phyloP scores from a whole-genome alignment of 2,113 vertebrate species.

The Syrrhaptes paradoxus region DNA sequence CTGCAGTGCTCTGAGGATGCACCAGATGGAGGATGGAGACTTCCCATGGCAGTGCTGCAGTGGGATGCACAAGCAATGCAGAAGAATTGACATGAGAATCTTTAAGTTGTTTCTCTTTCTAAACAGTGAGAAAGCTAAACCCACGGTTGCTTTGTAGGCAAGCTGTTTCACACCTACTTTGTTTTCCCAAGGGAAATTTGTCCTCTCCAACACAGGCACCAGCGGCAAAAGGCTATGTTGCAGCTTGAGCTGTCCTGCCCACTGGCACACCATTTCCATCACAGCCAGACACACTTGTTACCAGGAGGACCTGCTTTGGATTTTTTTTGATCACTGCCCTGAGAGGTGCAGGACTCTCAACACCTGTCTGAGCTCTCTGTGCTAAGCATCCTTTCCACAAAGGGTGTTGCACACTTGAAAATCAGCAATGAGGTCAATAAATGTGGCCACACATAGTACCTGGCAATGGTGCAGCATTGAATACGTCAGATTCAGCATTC shows the following conservation, averaged over 20 bases:
- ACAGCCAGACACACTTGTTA: background rate
- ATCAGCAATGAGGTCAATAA: background rate
- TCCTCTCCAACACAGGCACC: background rate
- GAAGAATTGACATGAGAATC: background rate
- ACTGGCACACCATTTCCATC: background rate
- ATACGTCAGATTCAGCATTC: background rate
- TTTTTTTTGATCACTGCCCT: background rate
- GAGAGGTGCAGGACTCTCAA: background rate
- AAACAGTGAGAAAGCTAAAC: background rate
- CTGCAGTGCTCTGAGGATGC: background rate
- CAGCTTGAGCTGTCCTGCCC: background rate
- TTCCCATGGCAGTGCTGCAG: background rate
- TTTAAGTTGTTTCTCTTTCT: background rate
- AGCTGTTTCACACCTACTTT: background rate
- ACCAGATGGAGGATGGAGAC: background rate
- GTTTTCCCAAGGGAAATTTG: background rate
- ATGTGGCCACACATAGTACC: rapidly evolving
- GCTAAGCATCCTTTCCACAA: background rate
- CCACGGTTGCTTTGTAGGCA: rapidly evolving
- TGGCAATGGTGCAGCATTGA: background rate
- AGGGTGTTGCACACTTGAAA: background rate
- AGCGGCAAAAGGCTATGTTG: background rate
- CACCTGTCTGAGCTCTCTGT: background rate
- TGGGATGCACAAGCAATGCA: background rate
- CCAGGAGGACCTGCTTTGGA: background rate